phyloP scores from a whole-genome alignment of 2,113 vertebrate genomes.

The Saccopteryx bilineata region DNA sequence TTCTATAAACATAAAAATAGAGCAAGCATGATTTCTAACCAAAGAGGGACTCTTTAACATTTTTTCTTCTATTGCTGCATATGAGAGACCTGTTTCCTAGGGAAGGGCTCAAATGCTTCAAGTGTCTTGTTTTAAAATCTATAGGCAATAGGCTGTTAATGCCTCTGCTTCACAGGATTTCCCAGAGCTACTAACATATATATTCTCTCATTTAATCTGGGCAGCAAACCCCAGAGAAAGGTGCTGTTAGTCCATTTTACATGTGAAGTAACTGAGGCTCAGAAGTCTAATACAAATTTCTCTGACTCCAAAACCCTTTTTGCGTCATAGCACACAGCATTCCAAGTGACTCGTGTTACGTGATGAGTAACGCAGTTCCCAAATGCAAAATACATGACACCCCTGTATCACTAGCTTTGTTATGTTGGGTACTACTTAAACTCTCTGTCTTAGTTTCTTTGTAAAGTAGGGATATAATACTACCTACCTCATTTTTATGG shows the following conservation, averaged over 20 bases:
- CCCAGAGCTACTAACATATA: not conserved
- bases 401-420: not conserved
- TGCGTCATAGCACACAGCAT: not conserved
- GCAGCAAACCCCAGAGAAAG: constrained; percentile 7
- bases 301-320: not conserved
- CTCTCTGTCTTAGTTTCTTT: not conserved
- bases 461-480: not conserved
- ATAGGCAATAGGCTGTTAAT: not conserved
- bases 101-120: not conserved
- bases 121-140: constrained; percentile 14
- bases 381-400: not conserved
- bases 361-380: not conserved
- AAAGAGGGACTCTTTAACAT: constrained; percentile 21
- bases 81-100: not conserved
- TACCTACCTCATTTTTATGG: not conserved
- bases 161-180: not conserved
- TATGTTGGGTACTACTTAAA: not conserved
- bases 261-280: not conserved
- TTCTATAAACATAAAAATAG: constrained; percentile 55
- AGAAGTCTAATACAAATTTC: not conserved
- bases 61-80: not conserved
- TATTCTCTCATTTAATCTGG: not conserved
- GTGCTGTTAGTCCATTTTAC: not conserved
- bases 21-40: constrained; percentile 49
- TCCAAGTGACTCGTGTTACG: not conserved